Evolutionary conservation across 2,113 vertebrate species (phyloP), one percentile per base, ranked within the genome.

Genomic region (Equus quagga): DNA sequence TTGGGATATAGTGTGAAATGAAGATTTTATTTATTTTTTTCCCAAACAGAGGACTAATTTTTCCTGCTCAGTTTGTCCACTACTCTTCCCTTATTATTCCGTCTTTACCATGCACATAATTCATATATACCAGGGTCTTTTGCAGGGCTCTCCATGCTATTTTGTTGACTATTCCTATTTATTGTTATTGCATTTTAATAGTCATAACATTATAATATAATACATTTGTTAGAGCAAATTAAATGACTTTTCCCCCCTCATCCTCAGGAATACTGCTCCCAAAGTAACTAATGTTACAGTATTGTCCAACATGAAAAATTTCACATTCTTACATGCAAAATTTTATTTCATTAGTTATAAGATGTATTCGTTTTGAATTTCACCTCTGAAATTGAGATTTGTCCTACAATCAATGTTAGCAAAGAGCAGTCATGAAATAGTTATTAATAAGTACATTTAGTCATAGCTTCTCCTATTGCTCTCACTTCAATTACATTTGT

Each of bases 171-270:
- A 15, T 75, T 70, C 19, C 90, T 88, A 60, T 18, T 79, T 86
- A 75, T 72, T 93, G 1, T 62, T 92, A 49, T 21, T 83, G 21
- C 19, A 87, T 62, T 76, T 79, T 86, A 94, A 67, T 93, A 65
- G 36, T 24, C 7, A 54, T 51, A 65, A 78, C 21, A 84, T 89
- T 36, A 7, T 58, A 62, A 75, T 33, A 18, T 56, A 79, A 58
- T 75, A 51, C 49, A 96, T 60, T 81, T 92, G n/a, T 60, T 82
- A 91, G n/a, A 36, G n/a, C 24, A 91, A 54, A 12, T 44, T 76
- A 60, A 94, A 82, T 72, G 51, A 70, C 10, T 15, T 54, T 12
- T 31, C 3, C 24, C 21, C 6, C 21, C 3, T 24, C 19, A 64
- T 85, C 31, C n/a, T 91, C 80, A 54, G 73, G n/a, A 72, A 93